Evolutionary conservation across 1,140 invertebrate genomes (phyloP).

Genomic region (Nasonia giraulti): DNA sequence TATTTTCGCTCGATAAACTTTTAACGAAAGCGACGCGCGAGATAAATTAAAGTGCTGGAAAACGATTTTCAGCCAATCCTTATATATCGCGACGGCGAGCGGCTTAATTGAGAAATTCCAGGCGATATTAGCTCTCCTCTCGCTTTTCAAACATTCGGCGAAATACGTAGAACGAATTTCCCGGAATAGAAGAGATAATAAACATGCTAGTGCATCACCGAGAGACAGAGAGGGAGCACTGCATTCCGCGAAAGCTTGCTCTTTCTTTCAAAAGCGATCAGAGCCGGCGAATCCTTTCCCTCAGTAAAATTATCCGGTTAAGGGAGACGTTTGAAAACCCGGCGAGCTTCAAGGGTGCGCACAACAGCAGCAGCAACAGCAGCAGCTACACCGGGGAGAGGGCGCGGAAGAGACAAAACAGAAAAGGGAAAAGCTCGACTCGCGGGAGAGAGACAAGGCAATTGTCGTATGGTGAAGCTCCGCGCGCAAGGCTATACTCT

Average conservation of each 20-base stretch:
- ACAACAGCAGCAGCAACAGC: background rate
- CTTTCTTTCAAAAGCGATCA: background rate
- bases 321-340: constrained; percentile 28
- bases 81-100: too few relatives aligned
- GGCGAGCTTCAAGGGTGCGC: background rate
- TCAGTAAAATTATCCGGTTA: constrained; percentile 19
- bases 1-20: too few relatives aligned
- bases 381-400: background rate
- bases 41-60: too few relatives aligned
- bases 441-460: constrained; percentile 25
- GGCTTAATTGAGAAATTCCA: too few relatives aligned
- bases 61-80: too few relatives aligned
- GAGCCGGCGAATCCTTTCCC: background rate
- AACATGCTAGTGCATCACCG: too few relatives aligned
- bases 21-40: too few relatives aligned
- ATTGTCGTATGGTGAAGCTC: constrained; percentile 38
- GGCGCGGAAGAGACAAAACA: background rate
- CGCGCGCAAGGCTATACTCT: background rate
- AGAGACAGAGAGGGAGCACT: too few relatives aligned
- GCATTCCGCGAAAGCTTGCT: background rate
- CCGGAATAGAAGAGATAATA: too few relatives aligned
- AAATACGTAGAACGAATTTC: too few relatives aligned
- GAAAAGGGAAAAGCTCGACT: background rate
- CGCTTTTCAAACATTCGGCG: too few relatives aligned
- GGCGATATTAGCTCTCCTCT: too few relatives aligned